These are phyloP conservation scores for Nephila pilipes DNA, from an alignment of 1,140 invertebrate genomes.

Conservation along the genomic window DNA sequence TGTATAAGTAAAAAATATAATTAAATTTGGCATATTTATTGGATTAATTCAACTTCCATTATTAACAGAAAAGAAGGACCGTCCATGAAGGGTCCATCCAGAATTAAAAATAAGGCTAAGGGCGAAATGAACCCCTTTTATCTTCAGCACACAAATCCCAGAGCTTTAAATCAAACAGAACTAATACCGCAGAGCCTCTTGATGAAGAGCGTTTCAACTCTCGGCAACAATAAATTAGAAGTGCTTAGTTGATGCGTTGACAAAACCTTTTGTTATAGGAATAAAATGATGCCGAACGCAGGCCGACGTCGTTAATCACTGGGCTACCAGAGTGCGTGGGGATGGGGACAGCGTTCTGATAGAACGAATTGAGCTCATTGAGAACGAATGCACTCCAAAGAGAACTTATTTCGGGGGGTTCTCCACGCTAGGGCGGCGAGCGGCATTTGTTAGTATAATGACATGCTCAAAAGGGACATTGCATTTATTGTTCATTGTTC, in stretches of 20 bases:
- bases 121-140: background rate
- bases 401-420: constrained; percentile 11
- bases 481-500: constrained; percentile 38
- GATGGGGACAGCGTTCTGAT: background rate
- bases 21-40: no score
- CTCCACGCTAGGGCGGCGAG: background rate
- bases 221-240: constrained; percentile 52
- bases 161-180: constrained; percentile 40
- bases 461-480: constrained; percentile 36
- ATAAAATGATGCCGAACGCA: constrained; percentile 61
- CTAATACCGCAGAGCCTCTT: constrained; percentile 18
- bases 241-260: constrained; percentile 65
- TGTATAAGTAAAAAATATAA: no score
- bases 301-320: constrained; percentile 57
- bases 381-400: constrained; percentile 34
- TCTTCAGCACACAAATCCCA: background rate
- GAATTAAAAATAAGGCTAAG: constrained; percentile 13
- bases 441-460: constrained; percentile 35
- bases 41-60: background rate
- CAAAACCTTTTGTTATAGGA: constrained; percentile 68
- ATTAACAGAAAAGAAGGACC: background rate
- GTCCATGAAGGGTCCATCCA: background rate
- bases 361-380: constrained; percentile 27
- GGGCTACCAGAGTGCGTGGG: background rate
- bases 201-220: constrained; percentile 51